Base-by-base conservation (phyloP, 2,888 invertebrate genomes). In the Aricia artaxerxes region DNA sequence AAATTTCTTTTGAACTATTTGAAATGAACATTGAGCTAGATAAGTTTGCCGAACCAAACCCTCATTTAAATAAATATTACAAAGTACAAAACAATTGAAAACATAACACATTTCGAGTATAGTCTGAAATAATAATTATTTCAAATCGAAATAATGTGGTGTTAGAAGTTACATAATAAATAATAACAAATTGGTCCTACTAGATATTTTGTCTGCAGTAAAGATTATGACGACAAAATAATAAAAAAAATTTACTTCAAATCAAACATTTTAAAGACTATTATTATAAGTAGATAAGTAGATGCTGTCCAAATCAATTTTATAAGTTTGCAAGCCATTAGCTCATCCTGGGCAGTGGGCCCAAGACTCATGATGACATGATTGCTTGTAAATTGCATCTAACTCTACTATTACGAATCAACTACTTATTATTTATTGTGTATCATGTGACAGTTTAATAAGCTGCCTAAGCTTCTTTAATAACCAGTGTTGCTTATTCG, bases 161-260 rank as follows among this genome's bases (percentile, higher is more conserved):
- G 1, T 49, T 49, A 75, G 44, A 49, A 38, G 16, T 16, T 57
- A 57, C 40, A 44, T 75, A 75, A 75, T 78, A 64, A 81, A 79
- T 78, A 81, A 72, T 72, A 82, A 79, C 49, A 77, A 79, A 76
- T 84, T 85, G 85, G 84, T 84, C 85, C 85, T 84, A 84, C 79
- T 82, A 82, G 73, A 80, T 24, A 24, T 24, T 79, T 53, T 35
- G 57, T 76, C 76, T 57, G 76, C 76, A 49, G 76, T 53, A 57
- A 76, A 76, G 76, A 76, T n/a, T 35, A 35, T 24, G 31, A 64
- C 40, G 40, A 80, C 57, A 31, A 73, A 75, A 72, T 69, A 69
- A 35, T 69, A 38, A 35, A 13, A 35, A 60, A 60, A 60, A 60
- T 2, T 6, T 2, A 49, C 49, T 11, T 11, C 9, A 11, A 49